Base-by-base conservation (phyloP, 1,140 invertebrate genomes). In the Scaptomyza hsui region DNA sequence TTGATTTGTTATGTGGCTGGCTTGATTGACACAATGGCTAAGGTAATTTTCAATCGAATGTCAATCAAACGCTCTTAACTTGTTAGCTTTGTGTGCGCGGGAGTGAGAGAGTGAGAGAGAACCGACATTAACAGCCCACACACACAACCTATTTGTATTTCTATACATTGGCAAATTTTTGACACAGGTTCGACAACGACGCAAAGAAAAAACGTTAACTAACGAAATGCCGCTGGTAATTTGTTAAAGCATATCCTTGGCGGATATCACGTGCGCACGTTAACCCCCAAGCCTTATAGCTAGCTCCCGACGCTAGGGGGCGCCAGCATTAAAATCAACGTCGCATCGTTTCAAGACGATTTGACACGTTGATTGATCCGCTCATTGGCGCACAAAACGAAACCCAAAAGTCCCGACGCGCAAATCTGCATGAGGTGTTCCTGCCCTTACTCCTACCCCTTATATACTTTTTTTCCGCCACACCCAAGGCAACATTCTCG, bases 291-390 rank as follows among this genome's bases (percentile, higher is more conserved):
- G 24, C 32, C 59, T n/a, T n/a, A 47, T 12, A 19, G 41, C 16
- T 5, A 1, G 32, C 26, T 35, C 18, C 16, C 16, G 12, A 44
- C 51, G 68, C 44, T 65, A 57, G 68, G 39, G 26, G 49, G 63
- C 44, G 63, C 63, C 32, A 69, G 56, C 64, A 68, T 73, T 73
- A 61, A 73, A 73, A 69, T 73, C 71, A 69, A 69, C 71, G 64
- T 72, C 48, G 63, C 51, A 16, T 68, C 79, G 57, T 69, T 82
- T 82, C 79, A 78, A 68, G 79, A 83, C 79, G 79, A 82, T 82
- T 82, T 82, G 79, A 82, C 79, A 82, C 79, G 79, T 83, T 82
- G 79, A 82, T 82, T 82, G 79, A 82, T 82, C 79, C 79, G 79
- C 79, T 82, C 79, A 82, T 78, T 82, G 79, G 72, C 74, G 75